phyloP scores from a whole-genome alignment of 2,888 invertebrate species.

The Drosophila stalkeri region DNA sequence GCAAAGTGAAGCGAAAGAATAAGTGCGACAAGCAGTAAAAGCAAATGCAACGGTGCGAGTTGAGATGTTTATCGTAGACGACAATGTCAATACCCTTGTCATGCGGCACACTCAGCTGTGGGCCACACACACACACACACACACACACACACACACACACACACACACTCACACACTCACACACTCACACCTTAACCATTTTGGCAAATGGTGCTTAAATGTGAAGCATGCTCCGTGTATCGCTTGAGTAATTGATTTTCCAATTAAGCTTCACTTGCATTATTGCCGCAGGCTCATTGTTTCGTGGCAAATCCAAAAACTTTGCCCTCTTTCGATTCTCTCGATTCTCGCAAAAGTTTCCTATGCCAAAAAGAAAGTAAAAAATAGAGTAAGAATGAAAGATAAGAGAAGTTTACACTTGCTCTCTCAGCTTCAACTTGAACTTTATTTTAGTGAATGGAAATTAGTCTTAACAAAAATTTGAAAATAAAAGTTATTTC shows the following conservation, averaged over 20 bases:
- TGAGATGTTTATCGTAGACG: slow-evolving; percentile 53
- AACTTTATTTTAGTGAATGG: not conserved
- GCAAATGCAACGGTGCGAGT: slow-evolving; percentile 56
- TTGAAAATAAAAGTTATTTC: slow-evolving; percentile 1
- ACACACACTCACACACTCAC: not conserved
- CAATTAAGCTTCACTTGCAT: slow-evolving; percentile 61
- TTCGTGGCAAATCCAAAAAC: slow-evolving; percentile 37
- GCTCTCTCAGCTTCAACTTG: slow-evolving; percentile 11
- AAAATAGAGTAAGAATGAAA: not conserved
- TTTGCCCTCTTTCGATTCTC: slow-evolving; percentile 21
- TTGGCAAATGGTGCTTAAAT: slow-evolving; percentile 56
- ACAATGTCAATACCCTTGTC: slow-evolving; percentile 79
- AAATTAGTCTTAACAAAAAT: not conserved
- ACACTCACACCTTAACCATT: not conserved
- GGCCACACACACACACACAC: slow-evolving; percentile 12
- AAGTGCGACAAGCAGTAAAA: slow-evolving; percentile 26
- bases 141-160: not conserved
- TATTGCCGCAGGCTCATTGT: slow-evolving; percentile 36
- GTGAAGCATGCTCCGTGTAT: slow-evolving; percentile 30
- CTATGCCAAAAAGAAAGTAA: not conserved
- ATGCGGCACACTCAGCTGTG: slow-evolving; percentile 38
- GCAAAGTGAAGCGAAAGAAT: not conserved
- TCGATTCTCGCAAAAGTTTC: slow-evolving; percentile 19
- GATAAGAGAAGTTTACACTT: slow-evolving; percentile 29
- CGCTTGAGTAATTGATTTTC: slow-evolving; percentile 70